Evolutionary conservation across 2,113 vertebrate genomes (phyloP), one percentile per base, ranked within the genome.

Genomic region (Eudyptes chrysolophus): DNA sequence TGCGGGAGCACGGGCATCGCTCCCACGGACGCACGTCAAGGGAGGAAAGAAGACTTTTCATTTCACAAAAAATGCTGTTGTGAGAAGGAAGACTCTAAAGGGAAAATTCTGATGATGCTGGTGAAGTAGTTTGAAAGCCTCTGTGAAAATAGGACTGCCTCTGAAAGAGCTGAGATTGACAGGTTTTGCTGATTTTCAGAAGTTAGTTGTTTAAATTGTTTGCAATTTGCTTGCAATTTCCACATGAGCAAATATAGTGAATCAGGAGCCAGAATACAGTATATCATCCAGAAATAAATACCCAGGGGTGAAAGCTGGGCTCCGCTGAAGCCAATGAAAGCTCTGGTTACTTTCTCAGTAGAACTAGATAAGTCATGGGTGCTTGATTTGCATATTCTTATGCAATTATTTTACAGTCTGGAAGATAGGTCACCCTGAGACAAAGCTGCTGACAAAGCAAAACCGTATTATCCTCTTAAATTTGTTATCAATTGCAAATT

Each of bases 1-100:
- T 42, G 22, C 0, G 0, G 26, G 55, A 79, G 5, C 6, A 16
- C 0, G 1, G 72, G 25, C 81, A 38, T 89, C 0, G 2, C 48
- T 84, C 52, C 55, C 0, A 0, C 1, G 2, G 21, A 19, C 2
- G 2, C 8, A 5, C 1, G 2, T 85, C 36, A n/a, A 16, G 26
- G 74, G 38, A 71, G 46, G 60, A 84, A 38, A 64, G 46, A 62
- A 9, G 26, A 26, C 16, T 74, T 92, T 14, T 26, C 0, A 0
- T 52, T 66, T 38, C 13, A 5, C 0, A 0, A 6, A 34, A 90
- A 25, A 14, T 9, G 14, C 44, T 82, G 26, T 7, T 90, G 12
- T 57, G 25, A 32, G 70, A 76, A 69, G 22, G 22, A 58, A 16
- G 20, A 9, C 12, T 57, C 22, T 11, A 54, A 66, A 48, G 22